A percentile compares a stretch with the other conserved stretches of the same genome.
phyloP scores from a whole-genome alignment of 1,140 invertebrate genomes.

The Drosophila funebris region DNA sequence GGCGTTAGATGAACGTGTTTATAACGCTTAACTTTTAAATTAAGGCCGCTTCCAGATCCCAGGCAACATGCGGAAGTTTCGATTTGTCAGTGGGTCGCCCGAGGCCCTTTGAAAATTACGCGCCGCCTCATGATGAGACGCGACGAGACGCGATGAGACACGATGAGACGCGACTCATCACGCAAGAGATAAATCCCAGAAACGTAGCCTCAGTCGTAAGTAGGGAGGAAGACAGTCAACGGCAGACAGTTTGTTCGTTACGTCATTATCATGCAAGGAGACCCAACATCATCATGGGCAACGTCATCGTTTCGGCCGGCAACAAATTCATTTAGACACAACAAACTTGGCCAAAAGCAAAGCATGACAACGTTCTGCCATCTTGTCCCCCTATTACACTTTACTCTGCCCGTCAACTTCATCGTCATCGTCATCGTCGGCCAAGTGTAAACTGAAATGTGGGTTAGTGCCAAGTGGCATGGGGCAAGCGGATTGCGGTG shows the following conservation, averaged over 20 bases:
- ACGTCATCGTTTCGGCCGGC: slow-evolving; percentile 44
- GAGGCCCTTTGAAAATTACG: slow-evolving; percentile 62
- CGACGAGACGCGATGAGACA: background rate
- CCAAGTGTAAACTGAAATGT: slow-evolving; percentile 57
- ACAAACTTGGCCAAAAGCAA: slow-evolving; percentile 49
- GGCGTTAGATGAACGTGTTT: slow-evolving; percentile 75
- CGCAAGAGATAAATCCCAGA: slow-evolving; percentile 26
- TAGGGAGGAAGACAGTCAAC: background rate
- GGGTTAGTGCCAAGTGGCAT: slow-evolving; percentile 58
- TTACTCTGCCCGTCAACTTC: background rate
- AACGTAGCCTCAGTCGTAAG: background rate
- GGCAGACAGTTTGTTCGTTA: slow-evolving; percentile 47
- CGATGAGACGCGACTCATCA: slow-evolving; percentile 25
- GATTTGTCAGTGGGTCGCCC: slow-evolving; percentile 68
- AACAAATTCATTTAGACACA: slow-evolving; percentile 50
- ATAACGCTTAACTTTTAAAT: slow-evolving; percentile 80
- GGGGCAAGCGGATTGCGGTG: background rate
- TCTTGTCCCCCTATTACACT: background rate
- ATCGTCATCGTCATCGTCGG: slow-evolving; percentile 18
- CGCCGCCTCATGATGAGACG: slow-evolving; percentile 6
- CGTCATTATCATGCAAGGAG: slow-evolving; percentile 32
- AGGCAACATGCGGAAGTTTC: slow-evolving; percentile 74
- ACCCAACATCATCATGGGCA: slow-evolving; percentile 34
- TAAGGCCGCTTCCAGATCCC: slow-evolving; percentile 43
- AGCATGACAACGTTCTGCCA: slow-evolving; percentile 25